A percentile compares a stretch with the other conserved stretches of the same genome.
Conservation (phyloP, 2,888 invertebrate genomes). For the Eumerus sabulonum region DNA sequence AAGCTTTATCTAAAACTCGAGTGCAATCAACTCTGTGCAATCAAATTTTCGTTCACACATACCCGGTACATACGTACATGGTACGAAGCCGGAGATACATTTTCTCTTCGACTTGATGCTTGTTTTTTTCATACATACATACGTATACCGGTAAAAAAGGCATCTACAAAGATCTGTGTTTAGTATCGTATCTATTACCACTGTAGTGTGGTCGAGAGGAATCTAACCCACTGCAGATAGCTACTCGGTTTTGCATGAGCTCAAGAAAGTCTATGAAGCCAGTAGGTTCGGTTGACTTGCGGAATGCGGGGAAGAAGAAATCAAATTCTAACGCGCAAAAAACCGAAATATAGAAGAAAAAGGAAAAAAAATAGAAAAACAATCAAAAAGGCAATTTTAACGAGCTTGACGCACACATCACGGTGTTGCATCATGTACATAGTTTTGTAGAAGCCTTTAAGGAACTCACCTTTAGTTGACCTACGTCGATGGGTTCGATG, state of each 20-base stretch:
- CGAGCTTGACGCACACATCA: background rate
- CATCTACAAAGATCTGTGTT: no score
- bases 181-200: no score
- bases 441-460: constrained; percentile 8
- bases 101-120: no score
- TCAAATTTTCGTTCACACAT: constrained; percentile 46
- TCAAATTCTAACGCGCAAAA: constrained; percentile 55
- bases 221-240: no score
- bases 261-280: no score
- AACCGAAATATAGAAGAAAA: constrained; percentile 12
- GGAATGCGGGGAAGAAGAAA: background rate
- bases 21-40: constrained; percentile 77
- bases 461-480: constrained; percentile 51
- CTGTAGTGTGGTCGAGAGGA: no score
- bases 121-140: constrained; percentile 19
- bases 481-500: constrained; percentile 43
- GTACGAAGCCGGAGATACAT: no score
- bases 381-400: constrained; percentile 6
- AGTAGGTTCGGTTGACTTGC: no score
- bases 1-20: constrained; percentile 79
- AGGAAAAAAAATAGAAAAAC: background rate
- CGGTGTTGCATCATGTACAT: constrained; percentile 6
- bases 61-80: background rate
- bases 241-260: no score
- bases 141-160: no score